Evolutionary conservation across 2,113 vertebrate species (phyloP).

Genomic region (Chloroceryle aenea): DNA sequence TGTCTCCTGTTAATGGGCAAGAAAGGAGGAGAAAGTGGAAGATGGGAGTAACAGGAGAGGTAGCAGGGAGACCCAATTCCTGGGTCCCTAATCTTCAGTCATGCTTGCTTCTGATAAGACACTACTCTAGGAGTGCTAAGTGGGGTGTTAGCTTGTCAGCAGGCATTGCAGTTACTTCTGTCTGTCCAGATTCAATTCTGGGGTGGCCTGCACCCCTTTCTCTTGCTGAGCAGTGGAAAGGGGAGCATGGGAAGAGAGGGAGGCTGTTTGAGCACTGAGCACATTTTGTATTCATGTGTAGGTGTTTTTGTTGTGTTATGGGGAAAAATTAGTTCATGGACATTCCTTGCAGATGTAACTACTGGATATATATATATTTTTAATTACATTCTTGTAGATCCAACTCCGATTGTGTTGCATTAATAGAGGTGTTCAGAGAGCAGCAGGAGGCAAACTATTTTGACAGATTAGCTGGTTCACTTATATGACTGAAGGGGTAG

Average conservation of each 20-base stretch:
- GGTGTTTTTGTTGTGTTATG: not conserved
- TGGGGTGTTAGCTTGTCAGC: fast-evolving
- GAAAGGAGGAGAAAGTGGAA: not conserved
- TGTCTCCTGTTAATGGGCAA: not conserved
- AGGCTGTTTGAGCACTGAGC: not conserved
- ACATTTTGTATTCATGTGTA: not conserved
- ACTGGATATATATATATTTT: not conserved
- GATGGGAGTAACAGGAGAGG: not conserved
- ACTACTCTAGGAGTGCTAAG: not conserved
- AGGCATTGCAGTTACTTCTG: not conserved
- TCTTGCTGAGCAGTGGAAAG: not conserved
- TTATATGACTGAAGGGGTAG: not conserved
- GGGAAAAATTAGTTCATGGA: not conserved
- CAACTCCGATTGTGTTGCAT: not conserved
- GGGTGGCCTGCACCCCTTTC: fast-evolving
- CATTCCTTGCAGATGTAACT: not conserved
- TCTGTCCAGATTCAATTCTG: too few relatives aligned
- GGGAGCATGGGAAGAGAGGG: not conserved
- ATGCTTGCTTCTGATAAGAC: not conserved
- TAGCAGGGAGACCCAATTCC: fast-evolving
- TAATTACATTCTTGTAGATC: not conserved
- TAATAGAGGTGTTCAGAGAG: not conserved
- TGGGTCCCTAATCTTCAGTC: not conserved
- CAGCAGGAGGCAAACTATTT: conserved; percentile 6
- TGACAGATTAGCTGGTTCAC: not conserved